Conservation (phyloP, 92 coral and sea anemone genomes). For the Micromussa lordhowensis region DNA sequence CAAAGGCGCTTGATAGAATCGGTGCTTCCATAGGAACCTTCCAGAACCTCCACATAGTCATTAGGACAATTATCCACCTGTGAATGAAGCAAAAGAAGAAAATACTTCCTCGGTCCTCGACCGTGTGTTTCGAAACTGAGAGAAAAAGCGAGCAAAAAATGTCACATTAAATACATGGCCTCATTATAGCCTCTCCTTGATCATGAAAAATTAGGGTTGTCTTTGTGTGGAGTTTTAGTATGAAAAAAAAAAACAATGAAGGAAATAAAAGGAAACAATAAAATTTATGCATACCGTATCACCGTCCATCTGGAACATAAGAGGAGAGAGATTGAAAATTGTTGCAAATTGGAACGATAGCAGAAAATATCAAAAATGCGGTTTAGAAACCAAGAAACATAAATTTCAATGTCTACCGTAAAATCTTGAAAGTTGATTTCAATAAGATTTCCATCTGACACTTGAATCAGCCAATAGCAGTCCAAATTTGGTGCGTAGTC, state of each 20-base stretch:
- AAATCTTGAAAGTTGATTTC: slow-evolving; percentile 51
- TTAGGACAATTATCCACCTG: slow-evolving; percentile 48
- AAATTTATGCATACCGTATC: background rate
- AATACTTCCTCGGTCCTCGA: background rate
- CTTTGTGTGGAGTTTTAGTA: no score
- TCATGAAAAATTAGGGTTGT: no score
- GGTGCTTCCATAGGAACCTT: no score
- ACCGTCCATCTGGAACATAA: slow-evolving; percentile 13
- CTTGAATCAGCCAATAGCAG: slow-evolving; percentile 73
- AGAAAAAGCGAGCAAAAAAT: background rate
- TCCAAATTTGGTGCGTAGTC: slow-evolving; percentile 30
- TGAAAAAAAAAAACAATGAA: no score
- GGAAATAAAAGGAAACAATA: background rate
- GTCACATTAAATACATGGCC: no score
- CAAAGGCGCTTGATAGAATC: no score
- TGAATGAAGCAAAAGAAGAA: background rate
- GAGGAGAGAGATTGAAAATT: background rate
- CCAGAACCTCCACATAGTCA: no score
- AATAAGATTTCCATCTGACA: slow-evolving; percentile 68
- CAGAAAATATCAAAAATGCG: background rate
- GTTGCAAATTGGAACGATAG: background rate
- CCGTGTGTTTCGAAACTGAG: background rate
- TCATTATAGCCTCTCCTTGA: background rate
- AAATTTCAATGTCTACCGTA: background rate
- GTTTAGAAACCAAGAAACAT: background rate